phyloP scores from a whole-genome alignment of 64 coral and sea anemone genomes.

The Astreopora myriophthalma region DNA sequence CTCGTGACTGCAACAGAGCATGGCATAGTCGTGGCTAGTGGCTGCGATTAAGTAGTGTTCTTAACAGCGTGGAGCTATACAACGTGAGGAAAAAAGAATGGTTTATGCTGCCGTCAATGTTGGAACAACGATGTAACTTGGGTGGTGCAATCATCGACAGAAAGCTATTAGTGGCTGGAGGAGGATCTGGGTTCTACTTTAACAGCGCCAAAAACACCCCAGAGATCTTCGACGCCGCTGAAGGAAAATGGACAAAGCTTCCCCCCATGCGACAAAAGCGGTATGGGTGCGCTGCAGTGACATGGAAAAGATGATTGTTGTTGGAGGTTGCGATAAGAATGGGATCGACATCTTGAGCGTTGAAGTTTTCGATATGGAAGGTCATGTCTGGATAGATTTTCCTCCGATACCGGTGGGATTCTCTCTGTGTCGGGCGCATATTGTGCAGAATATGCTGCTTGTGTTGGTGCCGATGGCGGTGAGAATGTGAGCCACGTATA shows the following conservation, averaged over 20 bases:
- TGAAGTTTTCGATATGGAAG: conserved; percentile 62
- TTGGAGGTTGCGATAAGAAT: conserved; percentile 83
- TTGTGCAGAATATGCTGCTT: conserved; percentile 77
- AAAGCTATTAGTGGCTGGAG: conserved; percentile 75
- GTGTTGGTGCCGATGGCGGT: conserved; percentile 70
- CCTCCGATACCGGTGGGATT: conserved; percentile 57
- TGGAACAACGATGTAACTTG: conserved; percentile 82
- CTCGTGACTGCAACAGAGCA: conserved; percentile 70
- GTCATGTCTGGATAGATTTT: conserved; percentile 57
- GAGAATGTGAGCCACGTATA: conserved; percentile 32
- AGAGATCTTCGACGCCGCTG: conserved; percentile 73
- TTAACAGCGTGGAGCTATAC: conserved; percentile 79
- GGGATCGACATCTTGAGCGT: conserved; percentile 75
- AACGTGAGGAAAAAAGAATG: conserved; percentile 81
- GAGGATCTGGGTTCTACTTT: conserved; percentile 87
- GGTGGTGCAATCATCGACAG: conserved; percentile 69
- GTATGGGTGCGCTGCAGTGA: conserved; percentile 75
- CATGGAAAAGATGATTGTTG: conserved; percentile 66
- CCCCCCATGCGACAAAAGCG: conserved; percentile 75
- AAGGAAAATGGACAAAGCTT: conserved; percentile 80
- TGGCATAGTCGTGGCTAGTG: conserved; percentile 78
- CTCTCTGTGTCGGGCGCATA: conserved; percentile 75
- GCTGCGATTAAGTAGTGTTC: conserved; percentile 83
- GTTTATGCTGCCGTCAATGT: conserved; percentile 78
- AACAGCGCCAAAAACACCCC: conserved; percentile 82